Percentiles rank a stretch among this genome's conserved stretches.
Conservation (phyloP, 2,113 vertebrate species). For the Micromys minutus region DNA sequence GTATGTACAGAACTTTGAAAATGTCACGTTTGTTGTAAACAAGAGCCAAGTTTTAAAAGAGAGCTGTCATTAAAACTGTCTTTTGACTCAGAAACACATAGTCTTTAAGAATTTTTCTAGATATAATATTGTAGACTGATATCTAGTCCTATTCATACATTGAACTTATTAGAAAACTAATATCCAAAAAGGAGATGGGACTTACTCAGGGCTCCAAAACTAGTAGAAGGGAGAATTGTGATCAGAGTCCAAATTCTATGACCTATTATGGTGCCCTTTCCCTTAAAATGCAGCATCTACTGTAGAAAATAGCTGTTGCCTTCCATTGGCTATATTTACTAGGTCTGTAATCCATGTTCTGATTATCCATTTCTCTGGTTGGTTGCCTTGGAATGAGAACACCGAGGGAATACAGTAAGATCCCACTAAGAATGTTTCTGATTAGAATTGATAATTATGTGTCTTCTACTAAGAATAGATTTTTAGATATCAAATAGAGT, state of each 20-base stretch:
- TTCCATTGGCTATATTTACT: neutral
- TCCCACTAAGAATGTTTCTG: neutral
- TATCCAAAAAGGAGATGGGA: conserved; percentile 2
- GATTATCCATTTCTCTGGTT: neutral
- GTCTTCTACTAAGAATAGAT: conserved; percentile 37
- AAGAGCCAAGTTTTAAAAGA: conserved; percentile 68
- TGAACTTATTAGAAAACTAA: conserved; percentile 25
- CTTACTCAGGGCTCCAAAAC: conserved; percentile 14
- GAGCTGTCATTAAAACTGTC: conserved; percentile 32
- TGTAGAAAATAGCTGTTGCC: neutral
- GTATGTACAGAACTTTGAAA: conserved; percentile 66
- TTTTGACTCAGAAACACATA: conserved; percentile 59
- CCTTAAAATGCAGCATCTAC: conserved; percentile 16
- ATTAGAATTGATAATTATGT: neutral
- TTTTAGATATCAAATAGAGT: conserved; percentile 42
- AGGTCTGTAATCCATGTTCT: neutral
- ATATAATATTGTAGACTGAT: conserved; percentile 27
- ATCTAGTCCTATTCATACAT: conserved; percentile 19
- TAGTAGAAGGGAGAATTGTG: neutral
- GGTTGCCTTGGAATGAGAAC: conserved; percentile 34
- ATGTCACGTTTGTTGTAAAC: conserved; percentile 65
- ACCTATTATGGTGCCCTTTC: neutral
- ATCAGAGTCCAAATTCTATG: conserved; percentile 1
- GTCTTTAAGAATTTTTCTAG: conserved; percentile 44
- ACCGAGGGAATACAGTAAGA: conserved; percentile 31